A percentile compares a stretch with the other conserved stretches of the same genome.
phyloP scores from a whole-genome alignment of 2,888 invertebrate species.

The Heliconius aoede region DNA sequence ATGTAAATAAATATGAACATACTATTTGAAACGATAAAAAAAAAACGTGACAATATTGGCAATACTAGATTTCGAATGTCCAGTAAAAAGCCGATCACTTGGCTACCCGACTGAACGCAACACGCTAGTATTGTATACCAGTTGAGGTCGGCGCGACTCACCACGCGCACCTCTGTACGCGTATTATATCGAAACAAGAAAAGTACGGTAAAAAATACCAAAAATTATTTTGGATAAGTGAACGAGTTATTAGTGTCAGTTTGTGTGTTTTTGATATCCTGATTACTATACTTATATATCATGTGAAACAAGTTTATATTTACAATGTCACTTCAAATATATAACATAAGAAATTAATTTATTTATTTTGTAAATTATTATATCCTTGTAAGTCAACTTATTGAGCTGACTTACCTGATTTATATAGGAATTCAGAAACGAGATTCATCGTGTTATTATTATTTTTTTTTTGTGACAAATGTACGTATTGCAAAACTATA shows the following conservation, averaged over 20 bases:
- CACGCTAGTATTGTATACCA: conserved; percentile 55
- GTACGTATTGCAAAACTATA: background rate
- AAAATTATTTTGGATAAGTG: conserved; percentile 35
- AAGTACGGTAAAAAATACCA: conserved; percentile 38
- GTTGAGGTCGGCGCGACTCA: conserved; percentile 73
- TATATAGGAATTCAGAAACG: conserved; percentile 1
- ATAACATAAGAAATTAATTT: conserved; percentile 10
- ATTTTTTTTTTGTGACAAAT: background rate
- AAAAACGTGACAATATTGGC: background rate
- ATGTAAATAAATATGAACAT: too few relatives aligned
- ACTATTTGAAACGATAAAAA: too few relatives aligned
- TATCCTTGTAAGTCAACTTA: background rate
- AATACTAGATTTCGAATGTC: background rate
- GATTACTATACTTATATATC: conserved; percentile 36
- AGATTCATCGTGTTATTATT: conserved; percentile 11
- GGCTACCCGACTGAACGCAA: conserved; percentile 55
- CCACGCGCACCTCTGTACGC: conserved; percentile 72
- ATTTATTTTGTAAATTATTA: conserved; percentile 12
- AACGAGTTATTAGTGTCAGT: conserved; percentile 62
- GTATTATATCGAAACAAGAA: conserved; percentile 44
- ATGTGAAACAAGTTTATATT: conserved; percentile 9
- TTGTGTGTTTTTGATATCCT: conserved; percentile 42
- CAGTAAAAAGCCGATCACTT: conserved; percentile 3
- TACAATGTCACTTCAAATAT: background rate
- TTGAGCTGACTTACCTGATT: background rate